Base-by-base conservation (phyloP, 2,888 invertebrate genomes). In the Autographa pulchrina region DNA sequence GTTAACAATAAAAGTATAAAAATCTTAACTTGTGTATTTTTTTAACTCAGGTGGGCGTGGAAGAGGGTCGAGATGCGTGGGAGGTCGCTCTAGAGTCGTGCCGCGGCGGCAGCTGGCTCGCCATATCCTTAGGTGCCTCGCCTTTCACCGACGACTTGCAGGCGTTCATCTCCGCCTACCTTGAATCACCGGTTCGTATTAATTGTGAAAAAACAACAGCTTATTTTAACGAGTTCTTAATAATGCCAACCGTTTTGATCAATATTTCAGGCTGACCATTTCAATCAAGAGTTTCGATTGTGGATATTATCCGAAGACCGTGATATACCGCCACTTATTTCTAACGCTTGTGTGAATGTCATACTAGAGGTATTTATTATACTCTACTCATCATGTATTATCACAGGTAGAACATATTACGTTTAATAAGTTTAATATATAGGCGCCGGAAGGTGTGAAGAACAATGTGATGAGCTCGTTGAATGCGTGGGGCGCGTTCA, bases 301-400 rank as follows among this genome's bases (percentile, higher is more conserved):
- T 99, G 99, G 99, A 94, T 99, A 72, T 97, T 99, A 9, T 97
- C 98, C 0, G 99, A 99, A 91, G 97, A 98, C 0, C 98, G 98
- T 76, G 96, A 97, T 0, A 98, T 99, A 85, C 98, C 98, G 14
- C 96, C 97, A 6, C 96, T 97, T 16, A 96, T 99, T 52, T 96
- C 98, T 9, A 97, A 98, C 88, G 97, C 97, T 65, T 98, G 98
- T 88, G 96, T 98, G 32, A 98, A 98, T 76, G 92, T 96, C 20
- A 90, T 96, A 62, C 88, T 96, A 20, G 96, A 96, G 90, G 96
- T 96, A 77, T 85, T 20, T 72, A 13, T 35, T 18, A 20, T 11
- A 59, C 5, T 48, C 0, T 9, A 68, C 65, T 14, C 35, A 35
- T 18, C n/a, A 20, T 35, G 48, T 64, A 58, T n/a, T 31, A 54